Evolutionary conservation across 2,888 invertebrate genomes (phyloP).

Genomic region (Euplexia lucipara): DNA sequence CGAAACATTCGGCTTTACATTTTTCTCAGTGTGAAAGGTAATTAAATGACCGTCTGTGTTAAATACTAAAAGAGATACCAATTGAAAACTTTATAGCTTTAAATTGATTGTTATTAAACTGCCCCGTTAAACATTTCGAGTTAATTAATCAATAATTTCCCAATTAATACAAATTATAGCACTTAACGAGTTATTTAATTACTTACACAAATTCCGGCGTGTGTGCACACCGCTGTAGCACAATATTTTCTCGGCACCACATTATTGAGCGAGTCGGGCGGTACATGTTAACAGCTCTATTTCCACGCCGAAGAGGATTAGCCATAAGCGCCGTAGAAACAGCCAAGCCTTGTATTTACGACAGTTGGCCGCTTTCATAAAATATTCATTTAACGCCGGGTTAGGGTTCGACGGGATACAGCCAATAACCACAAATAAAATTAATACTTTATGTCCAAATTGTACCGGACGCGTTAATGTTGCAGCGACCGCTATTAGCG

Average conservation of each 20-base stretch:
- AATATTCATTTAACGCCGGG: slow-evolving; percentile 71
- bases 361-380: slow-evolving; percentile 63
- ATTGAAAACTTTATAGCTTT: background rate
- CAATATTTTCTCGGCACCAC: slow-evolving; percentile 1
- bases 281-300: slow-evolving; percentile 48
- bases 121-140: background rate
- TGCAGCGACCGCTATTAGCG: slow-evolving; percentile 39
- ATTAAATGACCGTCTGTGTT: slow-evolving; percentile 17
- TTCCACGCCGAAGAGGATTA: slow-evolving; percentile 54
- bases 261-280: slow-evolving; percentile 14
- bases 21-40: no score
- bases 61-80: slow-evolving; percentile 10
- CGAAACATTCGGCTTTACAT: no score
- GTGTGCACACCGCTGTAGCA: background rate
- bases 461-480: slow-evolving; percentile 62
- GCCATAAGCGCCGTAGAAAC: slow-evolving; percentile 60
- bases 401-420: slow-evolving; percentile 62
- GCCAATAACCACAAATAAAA: slow-evolving; percentile 72
- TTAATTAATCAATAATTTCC: background rate
- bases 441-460: slow-evolving; percentile 66
- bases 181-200: background rate
- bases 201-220: background rate
- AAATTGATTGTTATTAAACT: background rate
- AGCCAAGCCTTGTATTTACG: slow-evolving; percentile 67
- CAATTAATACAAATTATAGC: background rate